Base-by-base conservation (phyloP, 2,888 invertebrate species). In the Limnephilus marmoratus region DNA sequence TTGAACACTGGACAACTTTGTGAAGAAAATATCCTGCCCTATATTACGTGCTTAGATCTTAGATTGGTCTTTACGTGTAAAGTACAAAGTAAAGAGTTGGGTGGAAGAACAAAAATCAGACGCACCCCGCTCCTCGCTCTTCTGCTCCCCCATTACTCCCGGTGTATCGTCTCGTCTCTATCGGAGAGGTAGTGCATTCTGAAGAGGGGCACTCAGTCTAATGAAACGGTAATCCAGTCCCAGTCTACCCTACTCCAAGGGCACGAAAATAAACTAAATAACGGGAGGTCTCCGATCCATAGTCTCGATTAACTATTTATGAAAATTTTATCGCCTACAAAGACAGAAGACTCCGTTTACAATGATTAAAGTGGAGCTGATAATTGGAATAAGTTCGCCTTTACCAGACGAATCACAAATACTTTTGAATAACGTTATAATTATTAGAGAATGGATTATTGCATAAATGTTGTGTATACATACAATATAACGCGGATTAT, bases 151-250 rank as follows among this genome's bases (percentile, higher is more conserved):
- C 18, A 5, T 24, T 24, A 5, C 85, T 24, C 85, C 41, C n/a
- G 41, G 12, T 53, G 34, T 87, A 31, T 31, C 31, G 53, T 87
- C 87, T 45, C 53, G 24, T 29, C n/a, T 87, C 87, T 87, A 87
- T 87, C 45, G 41, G 93, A 93, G 93, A 94, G 93, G 94, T 92
- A 92, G 92, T 93, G 93, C 93, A 93, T 93, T 93, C 93, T 92
- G 93, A 93, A 95, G 95, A 95, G 95, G 95, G 95, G 96, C 96
- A 96, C 96, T 96, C 96, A 96, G 95, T 95, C 95, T 96, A 96
- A 96, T 96, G 96, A 96, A 96, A 96, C 96, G 96, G 95, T 96
- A 96, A 96, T 96, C 96, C 95, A 94, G 95, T 83, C 53, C 80
- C 85, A 85, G 87, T 87, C 87, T 49, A 87, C 95, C 95, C 95